Evolutionary conservation across 2,888 invertebrate genomes (phyloP).

Genomic region (Lottia gigantea): DNA sequence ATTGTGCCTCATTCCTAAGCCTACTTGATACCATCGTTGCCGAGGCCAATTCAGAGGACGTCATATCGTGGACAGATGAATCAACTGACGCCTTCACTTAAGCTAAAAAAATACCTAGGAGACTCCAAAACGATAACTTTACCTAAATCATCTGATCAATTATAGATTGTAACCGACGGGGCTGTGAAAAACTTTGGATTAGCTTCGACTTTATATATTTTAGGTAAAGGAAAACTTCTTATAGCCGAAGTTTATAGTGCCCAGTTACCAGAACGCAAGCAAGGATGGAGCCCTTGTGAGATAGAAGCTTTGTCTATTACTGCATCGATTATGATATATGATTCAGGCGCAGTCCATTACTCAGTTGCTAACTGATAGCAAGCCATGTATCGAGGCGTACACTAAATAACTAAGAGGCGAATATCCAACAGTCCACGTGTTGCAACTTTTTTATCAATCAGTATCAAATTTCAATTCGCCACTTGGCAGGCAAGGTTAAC

Average conservation of each 20-base stretch:
- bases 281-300: slow-evolving; percentile 15
- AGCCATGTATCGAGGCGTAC: slow-evolving; percentile 30
- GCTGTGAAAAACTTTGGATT: neutral
- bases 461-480: slow-evolving; percentile 22
- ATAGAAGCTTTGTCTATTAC: slow-evolving; percentile 24
- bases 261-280: slow-evolving; percentile 4
- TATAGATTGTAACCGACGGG: neutral
- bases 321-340: slow-evolving; percentile 33
- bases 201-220: neutral
- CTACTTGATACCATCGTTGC: no score
- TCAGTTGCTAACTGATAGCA: slow-evolving; percentile 34
- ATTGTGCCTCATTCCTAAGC: neutral
- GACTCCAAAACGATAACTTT: neutral
- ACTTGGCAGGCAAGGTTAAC: slow-evolving; percentile 21
- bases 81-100: neutral
- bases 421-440: slow-evolving; percentile 32
- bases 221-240: neutral
- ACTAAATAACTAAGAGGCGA: slow-evolving; percentile 30
- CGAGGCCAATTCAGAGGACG: no score
- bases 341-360: slow-evolving; percentile 32
- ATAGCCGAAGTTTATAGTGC: slow-evolving; percentile 7
- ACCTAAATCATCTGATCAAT: neutral
- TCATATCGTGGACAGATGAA: no score
- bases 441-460: slow-evolving; percentile 26
- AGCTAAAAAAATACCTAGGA: neutral